Base-by-base conservation (phyloP, 30 jellyfish, hydroid and myxozoan species). In the Hydra vulgaris region DNA sequence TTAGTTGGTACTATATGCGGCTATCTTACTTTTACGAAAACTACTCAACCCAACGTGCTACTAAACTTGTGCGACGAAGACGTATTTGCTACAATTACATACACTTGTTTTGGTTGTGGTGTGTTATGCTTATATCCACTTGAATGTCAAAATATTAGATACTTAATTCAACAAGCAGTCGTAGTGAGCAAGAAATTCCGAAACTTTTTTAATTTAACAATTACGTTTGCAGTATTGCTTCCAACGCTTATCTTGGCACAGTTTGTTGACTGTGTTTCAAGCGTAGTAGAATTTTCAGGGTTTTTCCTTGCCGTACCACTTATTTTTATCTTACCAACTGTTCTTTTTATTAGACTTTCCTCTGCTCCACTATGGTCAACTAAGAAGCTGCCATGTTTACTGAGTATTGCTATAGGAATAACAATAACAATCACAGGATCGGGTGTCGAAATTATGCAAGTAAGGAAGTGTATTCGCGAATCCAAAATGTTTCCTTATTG, bases 21-120 rank as follows among this genome's bases (percentile, higher is more conserved):
- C 52, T 90, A 80, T 73, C 54, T 86, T 22, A 90, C 97, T n/a
- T 90, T 90, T 76, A 81, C 83, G 56, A 88, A 87, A 21, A 69
- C 83, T 18, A 83, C 85, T 18, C 97, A 90, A 72, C 95, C 93
- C 78, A 79, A 69, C 71, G 75, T 90, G 26, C 85, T 90, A 17
- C 95, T 85, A 67, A 90, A 86, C 54, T 90, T 85, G 79, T 90
- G 97, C 73, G 95, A 86, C 66, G 97, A 90, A 77, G 97, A 90
- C 81, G 79, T 74, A 74, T 26, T 85, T 71, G 95, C 95, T 18
- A 82, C 82, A 66, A 25, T 86, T 20, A 82, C 88, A 23, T 76
- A 89, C 54, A 21, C 66, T n/a, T 79, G 71, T 68, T 83, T 81
- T 23, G 83, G 89, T 17, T 24, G 82, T 4, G 79, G 82, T 16